Conservation (phyloP, 2,888 invertebrate genomes). For the Apodemia mormo region DNA sequence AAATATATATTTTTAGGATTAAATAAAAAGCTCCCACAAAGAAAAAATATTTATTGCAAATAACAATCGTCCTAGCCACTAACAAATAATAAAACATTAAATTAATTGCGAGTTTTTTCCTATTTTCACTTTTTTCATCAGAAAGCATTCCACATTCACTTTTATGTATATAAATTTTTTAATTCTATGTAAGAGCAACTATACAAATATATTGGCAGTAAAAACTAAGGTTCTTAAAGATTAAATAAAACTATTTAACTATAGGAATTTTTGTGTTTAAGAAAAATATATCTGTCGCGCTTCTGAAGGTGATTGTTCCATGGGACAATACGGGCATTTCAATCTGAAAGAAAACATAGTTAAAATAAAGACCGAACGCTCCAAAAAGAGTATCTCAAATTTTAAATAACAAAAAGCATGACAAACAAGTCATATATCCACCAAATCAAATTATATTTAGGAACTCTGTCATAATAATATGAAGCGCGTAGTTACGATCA, state of each 20-base stretch:
- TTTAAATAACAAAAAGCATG: too few species aligned
- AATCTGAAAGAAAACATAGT: constrained; percentile 84
- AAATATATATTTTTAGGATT: too few species aligned
- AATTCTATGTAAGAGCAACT: background rate
- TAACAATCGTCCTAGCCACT: constrained; percentile 1
- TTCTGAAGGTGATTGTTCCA: constrained; percentile 96
- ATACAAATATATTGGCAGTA: constrained; percentile 12
- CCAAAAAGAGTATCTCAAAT: too few species aligned
- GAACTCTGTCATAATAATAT: too few species aligned
- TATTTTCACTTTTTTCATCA: background rate
- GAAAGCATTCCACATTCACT: background rate
- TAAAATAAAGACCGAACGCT: background rate
- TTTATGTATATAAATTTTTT: background rate
- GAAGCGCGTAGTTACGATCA: too few species aligned
- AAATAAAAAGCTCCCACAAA: background rate
- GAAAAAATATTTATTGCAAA: background rate
- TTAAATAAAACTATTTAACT: background rate
- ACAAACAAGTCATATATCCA: too few species aligned
- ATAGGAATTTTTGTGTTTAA: constrained; percentile 45
- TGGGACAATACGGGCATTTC: constrained; percentile 99
- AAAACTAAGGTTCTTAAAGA: background rate
- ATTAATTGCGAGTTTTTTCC: background rate
- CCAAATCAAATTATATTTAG: too few species aligned
- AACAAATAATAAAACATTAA: background rate
- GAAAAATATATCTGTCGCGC: constrained; percentile 96